Base-by-base conservation (phyloP, 2,797 vertebrate genomes). In the Aselliscus stoliczkanus region DNA sequence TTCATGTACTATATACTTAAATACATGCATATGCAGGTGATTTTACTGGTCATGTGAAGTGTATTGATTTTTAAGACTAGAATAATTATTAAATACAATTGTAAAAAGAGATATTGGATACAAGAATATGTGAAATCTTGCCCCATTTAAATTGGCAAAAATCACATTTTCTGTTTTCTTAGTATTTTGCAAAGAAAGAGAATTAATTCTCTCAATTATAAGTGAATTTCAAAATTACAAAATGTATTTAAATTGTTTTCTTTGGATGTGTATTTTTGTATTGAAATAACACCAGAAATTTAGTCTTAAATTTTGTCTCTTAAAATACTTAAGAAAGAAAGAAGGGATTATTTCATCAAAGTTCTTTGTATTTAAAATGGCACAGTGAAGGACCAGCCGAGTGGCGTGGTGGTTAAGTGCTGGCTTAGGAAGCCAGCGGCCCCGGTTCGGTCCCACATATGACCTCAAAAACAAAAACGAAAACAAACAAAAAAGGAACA, bases 211-310 rank as follows among this genome's bases (percentile, higher is more conserved):
- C 31, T 80, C n/a, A 58, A 50, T 88, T 89, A 44, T 70, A 87
- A 91, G 44, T 87, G 42, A 86, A 90, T 90, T 96, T 87, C 8
- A 79, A 87, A 77, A 56, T 27, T 29, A 70, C 6, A 5, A 56
- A 90, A 83, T 62, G n/a, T 93, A 50, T 31, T 87, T 93, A 82
- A 77, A 42, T 64, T 93, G 42, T 64, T 88, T 91, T 90, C 50
- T 92, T 67, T 77, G 50, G 47, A 76, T 64, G 39, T 83, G 15
- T 67, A 15, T 47, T 85, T 75, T 75, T 50, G 47, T 50, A 50
- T 50, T 50, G 47, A 50, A 50, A 50, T 50, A 50, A 50, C 14
- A 3, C 47, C 47, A 50, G 47, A 2, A 47, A 50, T 50, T 50
- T 50, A 50, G 47, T 79, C 79, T 70, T 72, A 81, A 77, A 73